Base-by-base conservation (phyloP, 1,140 invertebrate species). In the Solenopsis invicta region DNA sequence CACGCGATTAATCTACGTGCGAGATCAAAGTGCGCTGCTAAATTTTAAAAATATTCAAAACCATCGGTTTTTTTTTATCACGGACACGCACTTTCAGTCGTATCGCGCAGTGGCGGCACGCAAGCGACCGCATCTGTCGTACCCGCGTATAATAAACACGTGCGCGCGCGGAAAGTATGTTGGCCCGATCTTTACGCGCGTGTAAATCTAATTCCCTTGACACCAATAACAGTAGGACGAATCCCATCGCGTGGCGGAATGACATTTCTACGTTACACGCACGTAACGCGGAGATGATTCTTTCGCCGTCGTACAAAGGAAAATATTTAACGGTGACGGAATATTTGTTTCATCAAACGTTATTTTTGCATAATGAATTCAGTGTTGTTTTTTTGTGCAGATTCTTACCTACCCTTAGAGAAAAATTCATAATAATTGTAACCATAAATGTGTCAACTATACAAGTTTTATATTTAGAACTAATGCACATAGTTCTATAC, bases 171-270 rank as follows among this genome's bases (percentile, higher is more conserved):
- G 13, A 62, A 74, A 59, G 74, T 89, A 69, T 77, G 82, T 81
- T 85, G 82, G 77, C 34, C 56, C 71, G 75, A 87, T 75, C 88
- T 86, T 84, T 74, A 87, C 80, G 86, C 59, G 78, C 41, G 80
- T 56, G 69, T 87, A 87, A 87, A 87, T 87, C 78, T 87, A 84
- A 87, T 87, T 84, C 67, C 80, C 69, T 72, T 48, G 86, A 84
- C 80, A 71, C 54, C 80, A 64, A 87, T 87, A 74, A 82, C 69
- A 67, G 54, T 54, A 82, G 67, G 56, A 85, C 67, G 69, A 77
- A 78, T 77, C 74, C 76, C 61, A 34, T 34, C 48, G n/a, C 71
- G 18, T 41, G 61, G 29, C 24, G 74, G 59, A 74, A 74, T 74
- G 52, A 56, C 50, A 81, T 56, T 41, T 71, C 48, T 13, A 37